These are phyloP conservation scores for Drosophila arizonae DNA, from an alignment of 1,140 invertebrate species.

Conservation along the genomic window DNA sequence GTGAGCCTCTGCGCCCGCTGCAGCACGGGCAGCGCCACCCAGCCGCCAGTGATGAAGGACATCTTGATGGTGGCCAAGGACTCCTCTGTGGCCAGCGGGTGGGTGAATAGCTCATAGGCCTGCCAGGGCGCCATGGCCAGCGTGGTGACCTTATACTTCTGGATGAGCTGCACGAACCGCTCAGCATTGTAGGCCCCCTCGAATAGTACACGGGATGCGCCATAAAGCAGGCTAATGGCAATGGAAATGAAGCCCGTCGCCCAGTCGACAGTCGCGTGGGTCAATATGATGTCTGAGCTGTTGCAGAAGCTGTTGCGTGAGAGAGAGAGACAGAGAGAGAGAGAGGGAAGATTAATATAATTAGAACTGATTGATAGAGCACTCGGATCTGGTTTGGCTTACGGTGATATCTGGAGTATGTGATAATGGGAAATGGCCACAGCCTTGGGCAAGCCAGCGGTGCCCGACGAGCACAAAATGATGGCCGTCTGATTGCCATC, in stretches of 20 bases:
- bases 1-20: conserved; percentile 40
- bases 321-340: not conserved
- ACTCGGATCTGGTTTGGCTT: not conserved
- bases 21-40: conserved; percentile 35
- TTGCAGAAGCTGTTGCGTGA: conserved; percentile 27
- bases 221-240: conserved; percentile 38
- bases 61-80: conserved; percentile 15
- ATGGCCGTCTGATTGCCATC: conserved; percentile 55
- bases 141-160: conserved; percentile 41
- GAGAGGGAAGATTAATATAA: not conserved
- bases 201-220: conserved; percentile 46
- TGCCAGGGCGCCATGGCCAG: conserved; percentile 57
- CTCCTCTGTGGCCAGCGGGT: conserved; percentile 40
- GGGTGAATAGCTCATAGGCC: conserved; percentile 57
- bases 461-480: conserved; percentile 86
- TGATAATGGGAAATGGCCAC: conserved; percentile 86
- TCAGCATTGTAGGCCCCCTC: conserved; percentile 36
- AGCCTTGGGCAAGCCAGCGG: conserved; percentile 90
- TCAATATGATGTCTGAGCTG: conserved; percentile 50
- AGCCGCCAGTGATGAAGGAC: conserved; percentile 45
- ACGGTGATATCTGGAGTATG: conserved; percentile 28
- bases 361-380: not conserved
- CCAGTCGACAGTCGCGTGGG: conserved; percentile 52
- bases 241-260: conserved; percentile 53
- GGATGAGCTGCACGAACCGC: conserved; percentile 5